Base-by-base conservation (phyloP, 2,797 vertebrate species). In the Poeciliopsis turneri region DNA sequence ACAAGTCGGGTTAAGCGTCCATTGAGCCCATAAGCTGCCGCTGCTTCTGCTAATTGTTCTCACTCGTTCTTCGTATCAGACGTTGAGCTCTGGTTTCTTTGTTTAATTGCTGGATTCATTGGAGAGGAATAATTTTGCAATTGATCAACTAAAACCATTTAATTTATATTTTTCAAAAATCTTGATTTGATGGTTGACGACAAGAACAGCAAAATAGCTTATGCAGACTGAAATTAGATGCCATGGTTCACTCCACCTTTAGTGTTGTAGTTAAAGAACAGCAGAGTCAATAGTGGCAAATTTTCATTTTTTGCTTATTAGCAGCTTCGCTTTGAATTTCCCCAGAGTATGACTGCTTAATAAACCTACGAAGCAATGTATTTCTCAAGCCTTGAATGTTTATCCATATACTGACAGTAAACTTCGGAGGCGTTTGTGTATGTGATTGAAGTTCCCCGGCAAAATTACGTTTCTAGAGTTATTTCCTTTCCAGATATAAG, bases 401-500 rank as follows among this genome's bases (percentile, higher is more conserved):
- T 45, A 11, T 33, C 23, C 55, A 46, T 33, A 20, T 20, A 55
- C 39, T 25, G 33, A 13, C 11, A 33, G 49, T 30, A 78, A 18
- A n/a, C 45, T 71, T 71, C 43, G 30, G 15, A 43, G 5, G 8
- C 23, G 13, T 23, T 9, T 70, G n/a, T 57, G 0, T 33, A 57
- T 2, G n/a, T 28, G n/a, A 55, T 4, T 12, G 11, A 57, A 57
- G 55, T 57, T 57, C n/a, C 4, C 55, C 0, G 0, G n/a, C n/a
- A 28, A 57, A 28, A 28, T 57, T 28, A 28, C 5, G n/a, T 28
- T 28, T 28, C 55, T 57, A 28, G 0, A 84, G 45, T 59, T 64
- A 30, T 53, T 81, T 86, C 49, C 77, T 76, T 76, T 57, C 25
- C 51, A 75, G 28, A 83, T 79, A 80, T 76, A 47, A 71, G 78